phyloP scores from a whole-genome alignment of 2,888 invertebrate species.

The Papilio gigon region DNA sequence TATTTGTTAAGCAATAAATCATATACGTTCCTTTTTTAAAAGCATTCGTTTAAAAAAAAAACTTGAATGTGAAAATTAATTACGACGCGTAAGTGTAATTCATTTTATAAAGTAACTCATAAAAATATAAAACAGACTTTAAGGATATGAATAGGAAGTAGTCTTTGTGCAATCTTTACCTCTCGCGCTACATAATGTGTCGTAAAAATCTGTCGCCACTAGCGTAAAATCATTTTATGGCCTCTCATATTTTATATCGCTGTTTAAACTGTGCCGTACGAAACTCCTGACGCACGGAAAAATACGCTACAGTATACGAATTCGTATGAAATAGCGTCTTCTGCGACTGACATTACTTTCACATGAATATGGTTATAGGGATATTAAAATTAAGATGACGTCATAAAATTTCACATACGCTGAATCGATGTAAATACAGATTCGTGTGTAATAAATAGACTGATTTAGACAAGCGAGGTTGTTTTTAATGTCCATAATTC shows the following conservation, averaged over 20 bases:
- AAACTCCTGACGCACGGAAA: conserved; percentile 26
- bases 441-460: neutral
- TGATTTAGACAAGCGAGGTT: neutral
- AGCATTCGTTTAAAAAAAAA: too few relatives aligned
- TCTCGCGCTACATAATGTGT: conserved; percentile 42
- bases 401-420: conserved; percentile 2
- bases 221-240: conserved; percentile 65
- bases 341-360: neutral
- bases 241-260: conserved; percentile 54
- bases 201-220: conserved; percentile 63
- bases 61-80: neutral
- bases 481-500: neutral
- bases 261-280: conserved; percentile 54
- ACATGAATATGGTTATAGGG: conserved; percentile 14
- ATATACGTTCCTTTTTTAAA: too few relatives aligned
- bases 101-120: too few relatives aligned
- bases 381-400: conserved; percentile 14
- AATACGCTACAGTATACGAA: conserved; percentile 26
- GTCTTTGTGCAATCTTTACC: conserved; percentile 31
- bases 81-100: too few relatives aligned
- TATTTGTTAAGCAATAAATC: too few relatives aligned
- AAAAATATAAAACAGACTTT: neutral
- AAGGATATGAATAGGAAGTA: conserved; percentile 10
- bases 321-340: conserved; percentile 10
- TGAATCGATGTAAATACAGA: neutral